These are phyloP conservation scores for Panurus biarmicus DNA, from an alignment of 2,113 vertebrate genomes.

Conservation along the genomic window DNA sequence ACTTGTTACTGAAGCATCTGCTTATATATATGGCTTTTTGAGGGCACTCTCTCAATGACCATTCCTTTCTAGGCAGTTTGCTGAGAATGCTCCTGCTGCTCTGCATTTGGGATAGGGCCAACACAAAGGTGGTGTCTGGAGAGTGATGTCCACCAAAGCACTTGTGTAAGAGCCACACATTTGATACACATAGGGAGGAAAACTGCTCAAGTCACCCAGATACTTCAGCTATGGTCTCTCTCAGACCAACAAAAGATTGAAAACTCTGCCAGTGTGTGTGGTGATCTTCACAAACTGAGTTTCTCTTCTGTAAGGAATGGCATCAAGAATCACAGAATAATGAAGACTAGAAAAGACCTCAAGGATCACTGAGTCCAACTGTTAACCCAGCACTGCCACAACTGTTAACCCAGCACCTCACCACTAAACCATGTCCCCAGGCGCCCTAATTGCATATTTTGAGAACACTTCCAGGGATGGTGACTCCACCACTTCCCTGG, in stretches of 20 bases:
- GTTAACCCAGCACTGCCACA: background rate
- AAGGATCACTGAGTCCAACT: background rate
- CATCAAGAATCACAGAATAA: background rate
- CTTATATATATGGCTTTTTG: background rate
- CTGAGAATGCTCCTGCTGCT: background rate
- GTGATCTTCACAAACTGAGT: background rate
- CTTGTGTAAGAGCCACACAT: background rate
- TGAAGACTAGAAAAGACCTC: background rate
- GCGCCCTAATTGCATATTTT: background rate
- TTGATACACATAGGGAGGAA: background rate
- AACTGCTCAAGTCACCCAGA: background rate
- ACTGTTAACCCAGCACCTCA: background rate
- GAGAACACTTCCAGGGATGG: background rate
- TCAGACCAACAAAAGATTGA: background rate
- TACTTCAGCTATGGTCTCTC: background rate
- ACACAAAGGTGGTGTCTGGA: background rate
- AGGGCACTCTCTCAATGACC: background rate
- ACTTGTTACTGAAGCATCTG: background rate
- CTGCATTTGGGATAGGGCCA: accelerated
- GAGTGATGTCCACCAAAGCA: background rate
- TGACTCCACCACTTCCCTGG: background rate
- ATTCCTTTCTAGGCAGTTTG: background rate
- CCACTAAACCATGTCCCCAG: background rate
- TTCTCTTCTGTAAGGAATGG: background rate
- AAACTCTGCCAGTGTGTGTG: background rate